A percentile compares a stretch with the other conserved stretches of the same genome.
phyloP scores from a whole-genome alignment of 2,113 vertebrate genomes.

The Sebastes schlegelii region DNA sequence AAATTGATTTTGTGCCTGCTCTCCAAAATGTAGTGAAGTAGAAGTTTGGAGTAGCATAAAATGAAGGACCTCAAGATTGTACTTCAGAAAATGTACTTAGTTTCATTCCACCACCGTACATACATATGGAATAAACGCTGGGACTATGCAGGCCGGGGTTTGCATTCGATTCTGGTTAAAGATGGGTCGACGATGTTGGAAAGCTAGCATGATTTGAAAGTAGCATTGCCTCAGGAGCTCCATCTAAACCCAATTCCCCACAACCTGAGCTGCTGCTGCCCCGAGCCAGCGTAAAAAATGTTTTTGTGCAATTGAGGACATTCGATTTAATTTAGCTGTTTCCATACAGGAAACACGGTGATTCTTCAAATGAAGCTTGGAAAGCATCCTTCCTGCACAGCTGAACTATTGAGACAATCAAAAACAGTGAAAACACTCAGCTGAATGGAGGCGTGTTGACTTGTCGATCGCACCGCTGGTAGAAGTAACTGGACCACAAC shows the following conservation, averaged over 20 bases:
- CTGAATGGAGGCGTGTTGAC: not conserved
- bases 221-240: too few species aligned
- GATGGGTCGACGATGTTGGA: too few species aligned
- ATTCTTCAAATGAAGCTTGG: not conserved
- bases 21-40: not conserved
- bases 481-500: not conserved
- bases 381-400: not conserved
- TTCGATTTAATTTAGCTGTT: too few species aligned
- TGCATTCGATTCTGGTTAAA: too few species aligned
- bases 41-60: not conserved
- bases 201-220: too few species aligned
- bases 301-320: too few species aligned
- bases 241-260: too few species aligned
- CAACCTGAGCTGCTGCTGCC: too few species aligned
- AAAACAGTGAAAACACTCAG: not conserved
- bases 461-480: not conserved
- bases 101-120: not conserved
- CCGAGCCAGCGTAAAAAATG: too few species aligned
- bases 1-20: too few species aligned
- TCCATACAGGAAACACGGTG: not conserved
- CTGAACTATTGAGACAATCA: not conserved
- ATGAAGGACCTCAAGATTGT: not conserved
- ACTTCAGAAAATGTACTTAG: not conserved
- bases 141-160: not conserved
- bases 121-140: not conserved